These are phyloP conservation scores for Coboldia fuscipes DNA, from an alignment of 1,140 invertebrate genomes.

Conservation along the genomic window DNA sequence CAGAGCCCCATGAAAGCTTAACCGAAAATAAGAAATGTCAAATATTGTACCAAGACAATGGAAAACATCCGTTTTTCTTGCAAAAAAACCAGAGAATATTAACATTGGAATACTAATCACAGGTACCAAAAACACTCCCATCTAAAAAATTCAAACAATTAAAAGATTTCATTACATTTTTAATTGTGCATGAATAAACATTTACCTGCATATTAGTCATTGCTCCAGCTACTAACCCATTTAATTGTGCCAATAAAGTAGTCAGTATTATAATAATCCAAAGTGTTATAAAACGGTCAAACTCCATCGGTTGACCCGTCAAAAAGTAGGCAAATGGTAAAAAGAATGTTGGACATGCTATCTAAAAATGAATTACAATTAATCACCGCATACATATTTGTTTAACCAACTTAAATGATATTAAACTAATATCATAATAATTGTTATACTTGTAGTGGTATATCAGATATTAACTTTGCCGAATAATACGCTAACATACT, in stretches of 20 bases:
- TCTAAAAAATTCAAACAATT: conserved; percentile 26
- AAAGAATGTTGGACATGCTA: conserved; percentile 52
- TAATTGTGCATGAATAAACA: too few species aligned
- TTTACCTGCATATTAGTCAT: conserved; percentile 38
- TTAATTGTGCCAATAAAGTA: conserved; percentile 54
- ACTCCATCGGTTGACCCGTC: conserved; percentile 56
- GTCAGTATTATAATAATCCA: conserved; percentile 46
- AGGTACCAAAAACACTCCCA: conserved; percentile 62
- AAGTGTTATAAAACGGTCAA: conserved; percentile 38
- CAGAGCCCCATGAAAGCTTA: conserved; percentile 55
- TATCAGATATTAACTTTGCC: conserved; percentile 65
- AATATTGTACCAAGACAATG: conserved; percentile 45
- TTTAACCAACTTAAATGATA: conserved; percentile 4
- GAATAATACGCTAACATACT: conserved; percentile 60
- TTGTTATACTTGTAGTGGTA: conserved; percentile 68
- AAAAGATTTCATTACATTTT: too few species aligned
- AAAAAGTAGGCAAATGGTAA: conserved; percentile 55
- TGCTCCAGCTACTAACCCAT: conserved; percentile 55
- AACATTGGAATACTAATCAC: conserved; percentile 63
- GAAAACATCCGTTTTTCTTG: conserved; percentile 54
- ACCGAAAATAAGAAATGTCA: conserved; percentile 56
- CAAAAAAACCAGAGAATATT: conserved; percentile 67
- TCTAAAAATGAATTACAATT: too few species aligned
- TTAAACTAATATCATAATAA: conserved; percentile 6
- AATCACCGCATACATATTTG: not conserved